A percentile compares a stretch with the other conserved stretches of the same genome.
These are phyloP conservation scores for Carterocephalus palaemon DNA, from an alignment of 2,888 invertebrate species.

Conservation along the genomic window DNA sequence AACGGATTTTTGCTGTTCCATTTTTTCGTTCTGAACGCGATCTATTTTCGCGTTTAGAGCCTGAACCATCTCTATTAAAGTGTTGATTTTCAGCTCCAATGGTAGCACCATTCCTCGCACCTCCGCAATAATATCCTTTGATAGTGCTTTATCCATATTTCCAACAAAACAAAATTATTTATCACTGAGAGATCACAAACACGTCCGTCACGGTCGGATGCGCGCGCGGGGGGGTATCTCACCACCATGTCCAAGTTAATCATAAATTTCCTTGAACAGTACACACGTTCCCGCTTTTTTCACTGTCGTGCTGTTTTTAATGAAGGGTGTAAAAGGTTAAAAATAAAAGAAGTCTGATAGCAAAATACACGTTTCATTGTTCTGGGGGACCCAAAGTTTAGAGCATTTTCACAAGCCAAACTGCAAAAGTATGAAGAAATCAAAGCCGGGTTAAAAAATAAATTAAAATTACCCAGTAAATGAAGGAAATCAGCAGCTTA, in stretches of 20 bases:
- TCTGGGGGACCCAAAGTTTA: no score
- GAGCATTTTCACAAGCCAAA: not conserved
- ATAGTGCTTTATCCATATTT: not conserved
- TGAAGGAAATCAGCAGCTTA: not conserved
- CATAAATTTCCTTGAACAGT: no score
- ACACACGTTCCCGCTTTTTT: no score
- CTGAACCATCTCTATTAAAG: no score
- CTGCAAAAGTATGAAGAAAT: not conserved
- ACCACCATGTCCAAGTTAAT: no score
- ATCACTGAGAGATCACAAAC: not conserved
- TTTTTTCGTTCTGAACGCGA: no score
- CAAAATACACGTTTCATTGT: no score
- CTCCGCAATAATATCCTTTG: not conserved
- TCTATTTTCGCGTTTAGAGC: no score
- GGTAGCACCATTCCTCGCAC: not conserved
- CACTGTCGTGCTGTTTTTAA: no score
- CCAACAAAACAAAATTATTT: not conserved
- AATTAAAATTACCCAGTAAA: not conserved
- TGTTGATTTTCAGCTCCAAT: not conserved
- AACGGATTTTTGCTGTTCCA: not conserved
- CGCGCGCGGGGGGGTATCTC: no score
- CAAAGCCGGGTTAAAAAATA: not conserved
- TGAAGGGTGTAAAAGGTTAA: no score
- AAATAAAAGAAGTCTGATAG: no score
- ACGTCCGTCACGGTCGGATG: not conserved